A percentile compares a stretch with the other conserved stretches of the same genome.
Evolutionary conservation across 2,113 vertebrate genomes (phyloP).

Genomic region (Tragelaphus strepsiceros): DNA sequence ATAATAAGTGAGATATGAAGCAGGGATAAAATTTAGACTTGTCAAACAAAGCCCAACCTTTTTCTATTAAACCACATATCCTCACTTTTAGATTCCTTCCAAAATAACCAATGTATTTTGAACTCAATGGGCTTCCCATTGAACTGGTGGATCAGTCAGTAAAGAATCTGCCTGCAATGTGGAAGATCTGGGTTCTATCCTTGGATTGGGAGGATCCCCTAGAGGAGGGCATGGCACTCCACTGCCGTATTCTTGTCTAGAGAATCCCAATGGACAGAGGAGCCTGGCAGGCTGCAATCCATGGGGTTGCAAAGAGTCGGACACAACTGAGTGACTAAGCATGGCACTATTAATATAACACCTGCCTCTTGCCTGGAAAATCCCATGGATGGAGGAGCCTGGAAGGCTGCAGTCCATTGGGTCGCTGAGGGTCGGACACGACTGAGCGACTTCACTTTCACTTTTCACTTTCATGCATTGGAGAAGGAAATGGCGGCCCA

Average conservation of each 20-base stretch:
- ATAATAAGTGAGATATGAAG: not conserved
- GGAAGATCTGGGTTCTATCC: not conserved
- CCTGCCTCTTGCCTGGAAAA: too few relatives aligned
- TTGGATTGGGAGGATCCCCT: not conserved
- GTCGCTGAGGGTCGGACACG: too few relatives aligned
- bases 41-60: not conserved
- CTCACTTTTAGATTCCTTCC: not conserved
- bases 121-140: not conserved
- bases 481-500: too few relatives aligned
- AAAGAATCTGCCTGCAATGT: not conserved
- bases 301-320: not conserved
- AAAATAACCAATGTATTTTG: not conserved
- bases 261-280: not conserved
- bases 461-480: too few relatives aligned
- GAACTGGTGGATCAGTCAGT: not conserved
- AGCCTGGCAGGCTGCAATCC: not conserved
- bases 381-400: too few relatives aligned
- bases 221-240: not conserved
- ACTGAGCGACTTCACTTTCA: too few relatives aligned
- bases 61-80: not conserved
- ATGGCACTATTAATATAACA: not conserved
- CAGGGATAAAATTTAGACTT: not conserved
- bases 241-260: not conserved
- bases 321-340: not conserved
- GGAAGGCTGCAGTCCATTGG: too few relatives aligned